Evolutionary conservation across 2,113 vertebrate genomes (phyloP), one percentile per base, ranked within the genome.

Genomic region (Semicossyphus pulcher): DNA sequence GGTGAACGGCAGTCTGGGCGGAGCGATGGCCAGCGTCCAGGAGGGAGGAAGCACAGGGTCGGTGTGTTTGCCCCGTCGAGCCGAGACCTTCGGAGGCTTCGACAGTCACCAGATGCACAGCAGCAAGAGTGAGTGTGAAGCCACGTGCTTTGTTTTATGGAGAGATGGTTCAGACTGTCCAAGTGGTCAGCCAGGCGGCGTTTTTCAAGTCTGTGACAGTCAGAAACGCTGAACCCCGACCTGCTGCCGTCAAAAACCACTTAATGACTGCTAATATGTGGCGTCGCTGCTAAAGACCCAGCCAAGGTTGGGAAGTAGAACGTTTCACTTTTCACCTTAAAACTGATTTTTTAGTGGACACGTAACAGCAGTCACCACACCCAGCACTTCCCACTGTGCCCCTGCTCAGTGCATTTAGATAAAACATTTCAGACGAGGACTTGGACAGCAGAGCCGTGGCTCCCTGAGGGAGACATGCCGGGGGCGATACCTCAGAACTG

Each of bases 11-110:
- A 95, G 93, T 80, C 92, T 97, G 18, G 95, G 96, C 9, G 93
- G 94, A 10, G 87, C 88, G 0, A 90, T 90, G 94, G 23, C 96
- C 92, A 86, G 86, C 20, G 61, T 88, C 56, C 86, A 90, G 37
- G 93, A 94, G 25, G 90, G 93, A 90, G 39, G 94, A 93, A 79
- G 86, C 66, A 20, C 89, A 0, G 94, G 95, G 9, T 93, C 95
- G 0, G 89, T 97, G 51, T 96, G 94, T 66, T 89, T 99, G 70
- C 98, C 97, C 25, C 94, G 97, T 57, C 94, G 98, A 64, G 96
- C 97, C 2, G 97, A 99, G 93, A 99, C 98, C 5, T 99, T 99
- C 64, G 97, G 97, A 83, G 98, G 98, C 12, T 99, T 99, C 71
- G 98, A 99, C 93, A 98, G 97, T 79, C 97, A 99, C 79, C 97